Base-by-base conservation (phyloP, 1,140 invertebrate genomes). In the Luehdorfia chinensis region DNA sequence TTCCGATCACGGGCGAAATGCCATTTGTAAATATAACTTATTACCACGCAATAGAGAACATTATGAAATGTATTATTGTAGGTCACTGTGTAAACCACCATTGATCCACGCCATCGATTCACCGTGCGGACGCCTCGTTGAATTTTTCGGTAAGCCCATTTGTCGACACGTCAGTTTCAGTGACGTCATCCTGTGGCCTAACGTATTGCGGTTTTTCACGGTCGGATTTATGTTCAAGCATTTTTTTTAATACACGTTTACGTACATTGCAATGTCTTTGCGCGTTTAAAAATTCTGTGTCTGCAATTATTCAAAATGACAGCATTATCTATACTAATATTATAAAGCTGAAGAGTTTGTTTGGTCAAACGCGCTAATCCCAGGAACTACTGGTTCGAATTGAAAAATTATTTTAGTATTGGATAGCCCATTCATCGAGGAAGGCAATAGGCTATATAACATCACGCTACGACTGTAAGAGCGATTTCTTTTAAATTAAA, bases 61-160 rank as follows among this genome's bases (percentile, higher is more conserved):
- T 30, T 19, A 18, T 43, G 14, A 4, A 2, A 1, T 18, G 25
- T 15, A 7, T 9, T 11, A 14, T 28, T 4, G 4, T 7, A 43
- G 25, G 25, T 43, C 39, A 16, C 8, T 19, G 36, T 12, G 36
- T 41, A 41, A 30, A 43, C 25, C 25, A 43, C 25, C 27, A 43
- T 43, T 43, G 30, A 30, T 43, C 39, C 39, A 30, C 0, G 16
- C 15, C 39, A 43, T 43, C 39, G 39, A 30, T 43, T 43, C 36
- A 6, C 36, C n/a, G n/a, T n/a, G 32, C 11, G 27, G 13, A 7
- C 33, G 31, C 13, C 15, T 43, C 15, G 27, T 11, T 15, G 13
- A 11, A 43, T 30, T 43, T 43, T 28, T 30, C 34, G 16, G 5
- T 16, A n/a, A 30, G 23, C 11, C 14, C 25, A n/a, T 43, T 43